Base-by-base conservation (phyloP, 2,888 invertebrate species). In the Synanthedon vespiformis region DNA sequence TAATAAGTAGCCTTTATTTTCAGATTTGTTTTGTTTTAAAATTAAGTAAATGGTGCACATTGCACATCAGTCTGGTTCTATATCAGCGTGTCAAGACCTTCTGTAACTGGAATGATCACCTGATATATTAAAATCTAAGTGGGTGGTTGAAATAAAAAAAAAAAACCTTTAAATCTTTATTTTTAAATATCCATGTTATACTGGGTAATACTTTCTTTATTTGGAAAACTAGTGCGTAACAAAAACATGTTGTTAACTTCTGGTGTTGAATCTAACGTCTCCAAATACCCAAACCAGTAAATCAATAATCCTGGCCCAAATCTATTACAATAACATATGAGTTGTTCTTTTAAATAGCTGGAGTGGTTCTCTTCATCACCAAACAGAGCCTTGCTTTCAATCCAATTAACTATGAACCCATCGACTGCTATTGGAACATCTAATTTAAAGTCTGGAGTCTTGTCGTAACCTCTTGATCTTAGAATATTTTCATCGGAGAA, bases 331-430 rank as follows among this genome's bases (percentile, higher is more conserved):
- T 98, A 98, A 74, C 96, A 95, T 60, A 91, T 88, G 64, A 95
- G 92, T 72, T 98, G 97, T 61, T 95, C 94, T 64, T 92, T 92
- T 52, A 95, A 88, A 76, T 97, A 95, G 11, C 89, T 91, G 49
- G 90, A 89, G 77, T 98, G 97, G 53, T 92, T 91, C 62, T 92
- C 92, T 58, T 91, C 89, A 80, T 95, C 95, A 3, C 95, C 97
- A 88, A 98, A 98, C n/a, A 94, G 89, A 0, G 97, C 98, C 84
- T 98, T 98, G 64, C 97, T 97, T 80, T 98, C 98, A 56, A 98
- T 95, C 98, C 98, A 98, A 74, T 97, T 95, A 0, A 98, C 90
- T 27, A 97, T 91, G 65, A 92, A 91, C 2, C 94, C 95, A 74
- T 95, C 93, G 22, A 95, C 90, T 40, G 94, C 93, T 57, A 97